These are phyloP conservation scores for Zophobas morio DNA, from an alignment of 1,140 invertebrate species.

Conservation along the genomic window DNA sequence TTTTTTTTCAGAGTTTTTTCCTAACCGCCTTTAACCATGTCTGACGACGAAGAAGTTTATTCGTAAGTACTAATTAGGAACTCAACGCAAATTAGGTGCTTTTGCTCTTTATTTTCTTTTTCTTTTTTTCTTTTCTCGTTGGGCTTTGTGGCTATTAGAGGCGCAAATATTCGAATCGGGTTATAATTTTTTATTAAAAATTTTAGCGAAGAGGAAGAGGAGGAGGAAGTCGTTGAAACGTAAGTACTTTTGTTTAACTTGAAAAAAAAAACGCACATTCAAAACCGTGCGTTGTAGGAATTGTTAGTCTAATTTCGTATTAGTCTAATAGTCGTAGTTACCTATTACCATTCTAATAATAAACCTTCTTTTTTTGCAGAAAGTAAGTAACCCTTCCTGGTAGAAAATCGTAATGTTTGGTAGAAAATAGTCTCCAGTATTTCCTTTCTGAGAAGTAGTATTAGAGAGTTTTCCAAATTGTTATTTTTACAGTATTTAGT, in stretches of 20 bases:
- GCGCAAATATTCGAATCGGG: conserved; percentile 18
- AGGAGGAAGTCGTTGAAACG: conserved; percentile 79
- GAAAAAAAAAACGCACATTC: conserved; percentile 8
- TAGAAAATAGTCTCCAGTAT: conserved; percentile 58
- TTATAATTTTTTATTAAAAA: conserved; percentile 50
- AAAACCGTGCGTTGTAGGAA: conserved; percentile 2
- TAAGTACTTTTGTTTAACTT: conserved; percentile 69
- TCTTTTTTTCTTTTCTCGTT: conserved; percentile 33
- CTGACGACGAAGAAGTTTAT: conserved; percentile 81
- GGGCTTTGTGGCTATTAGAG: conserved; percentile 60
- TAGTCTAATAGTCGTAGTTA: conserved; percentile 11
- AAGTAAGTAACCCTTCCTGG: conserved; percentile 72
- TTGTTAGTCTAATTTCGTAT: too few species aligned
- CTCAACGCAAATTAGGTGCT: conserved; percentile 44
- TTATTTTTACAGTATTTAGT: conserved; percentile 21
- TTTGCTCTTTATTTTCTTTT: conserved; percentile 44
- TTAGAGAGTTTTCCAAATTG: conserved; percentile 37
- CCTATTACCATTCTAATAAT: conserved; percentile 14
- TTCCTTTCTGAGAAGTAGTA: conserved; percentile 51
- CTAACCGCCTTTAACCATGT: conserved; percentile 70
- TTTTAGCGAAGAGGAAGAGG: conserved; percentile 75
- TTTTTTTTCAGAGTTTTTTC: conserved; percentile 54
- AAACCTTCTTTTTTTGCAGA: conserved; percentile 71
- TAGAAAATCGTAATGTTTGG: conserved; percentile 58
- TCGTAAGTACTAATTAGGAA: conserved; percentile 73